phyloP scores from a whole-genome alignment of 2,888 invertebrate species.

The Pantelozetes paolii region DNA sequence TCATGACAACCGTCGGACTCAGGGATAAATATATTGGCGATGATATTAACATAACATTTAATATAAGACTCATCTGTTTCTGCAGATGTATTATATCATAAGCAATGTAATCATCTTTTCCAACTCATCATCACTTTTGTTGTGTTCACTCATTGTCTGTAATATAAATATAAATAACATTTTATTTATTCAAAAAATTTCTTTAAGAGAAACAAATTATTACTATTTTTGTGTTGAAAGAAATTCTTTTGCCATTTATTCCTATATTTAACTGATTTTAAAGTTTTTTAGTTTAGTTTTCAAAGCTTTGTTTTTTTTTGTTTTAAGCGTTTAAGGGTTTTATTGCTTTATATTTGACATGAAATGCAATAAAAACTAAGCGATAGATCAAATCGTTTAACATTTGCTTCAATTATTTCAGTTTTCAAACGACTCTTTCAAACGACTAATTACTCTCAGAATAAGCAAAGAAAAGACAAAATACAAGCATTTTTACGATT shows the following conservation, averaged over 20 bases:
- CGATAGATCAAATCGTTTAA: background rate
- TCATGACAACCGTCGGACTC: slow-evolving; percentile 11
- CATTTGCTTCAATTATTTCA: background rate
- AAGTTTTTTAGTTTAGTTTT: no score
- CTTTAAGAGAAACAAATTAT: background rate
- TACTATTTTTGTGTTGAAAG: no score
- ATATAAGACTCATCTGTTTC: background rate
- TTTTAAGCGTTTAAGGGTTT: background rate
- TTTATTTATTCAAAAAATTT: background rate
- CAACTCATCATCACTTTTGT: background rate
- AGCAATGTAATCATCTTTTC: background rate
- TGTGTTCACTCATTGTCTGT: background rate
- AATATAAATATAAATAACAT: background rate
- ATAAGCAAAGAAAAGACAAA: background rate
- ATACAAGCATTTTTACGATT: background rate
- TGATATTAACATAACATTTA: slow-evolving; percentile 22
- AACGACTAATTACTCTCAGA: background rate
- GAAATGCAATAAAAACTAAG: slow-evolving; percentile 9
- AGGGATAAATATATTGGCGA: background rate
- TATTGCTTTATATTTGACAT: background rate
- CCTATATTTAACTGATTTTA: no score
- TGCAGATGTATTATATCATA: background rate
- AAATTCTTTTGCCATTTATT: no score
- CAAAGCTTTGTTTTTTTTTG: background rate
- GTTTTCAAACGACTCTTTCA: background rate